Base-by-base conservation (phyloP, 30 jellyfish, hydroid and myxozoan species). In the Cassiopea andromeda region DNA sequence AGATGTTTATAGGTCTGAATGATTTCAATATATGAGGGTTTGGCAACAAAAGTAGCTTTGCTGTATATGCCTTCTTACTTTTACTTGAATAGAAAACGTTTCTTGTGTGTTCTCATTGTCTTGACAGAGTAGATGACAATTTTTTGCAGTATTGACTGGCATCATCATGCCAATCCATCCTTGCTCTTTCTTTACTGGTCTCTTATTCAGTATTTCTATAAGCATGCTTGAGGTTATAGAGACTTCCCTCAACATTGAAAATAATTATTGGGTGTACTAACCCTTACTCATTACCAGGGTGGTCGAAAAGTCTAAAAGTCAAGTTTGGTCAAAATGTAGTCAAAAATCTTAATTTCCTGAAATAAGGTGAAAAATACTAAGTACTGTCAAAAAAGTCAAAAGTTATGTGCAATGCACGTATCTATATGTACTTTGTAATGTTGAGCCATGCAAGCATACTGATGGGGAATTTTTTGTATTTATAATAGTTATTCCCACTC, bases 21-120 rank as follows among this genome's bases (percentile, higher is more conserved):
- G 46, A 78, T 54, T 78, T 78, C 81, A 47, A 7, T 78, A 45
- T 78, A 78, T 46, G 50, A 27, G 87, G 87, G 61, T 78, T 78
- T 57, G 87, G 78, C 61, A 78, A 8, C 4, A 3, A 47, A 7
- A 48, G 43, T 9, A 48, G 87, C 18, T 46, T 80, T 43, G 72
- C 61, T 54, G 46, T 0, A 18, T 78, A 81, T 13, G 47, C 87
- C 9, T 47, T 71, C 61, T 78, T 43, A 48, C 73, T 12, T 38
- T 50, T 19, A 78, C 81, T 57, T 66, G 75, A 15, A 66, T 19
- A 66, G 27, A 16, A 19, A 66, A 66, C 27, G 38, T 27, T 19
- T 66, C 75, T 16, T 66, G 75, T 66, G 10, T 54, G 7, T 54
- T 0, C 12, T 54, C 64, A 54, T 54, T 54, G 12, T 17, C 64